Base-by-base conservation (phyloP, 2,888 invertebrate genomes). In the Pegoplata infirma region DNA sequence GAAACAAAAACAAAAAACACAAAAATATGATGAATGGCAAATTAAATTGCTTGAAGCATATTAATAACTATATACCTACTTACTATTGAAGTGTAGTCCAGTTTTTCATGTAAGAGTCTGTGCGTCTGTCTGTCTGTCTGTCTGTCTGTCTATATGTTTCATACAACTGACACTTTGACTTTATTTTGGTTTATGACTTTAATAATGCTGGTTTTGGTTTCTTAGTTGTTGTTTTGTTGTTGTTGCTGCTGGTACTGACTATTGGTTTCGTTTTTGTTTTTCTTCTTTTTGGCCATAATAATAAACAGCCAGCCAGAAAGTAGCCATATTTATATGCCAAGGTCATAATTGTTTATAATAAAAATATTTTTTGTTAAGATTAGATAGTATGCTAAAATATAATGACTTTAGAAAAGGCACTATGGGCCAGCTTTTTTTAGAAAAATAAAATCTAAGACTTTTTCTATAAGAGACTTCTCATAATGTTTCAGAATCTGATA, bases 51-150 rank as follows among this genome's bases (percentile, higher is more conserved):
- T 44, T 46, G 2, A 7, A 77, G 77, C 77, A 49, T 72, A 61
- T 77, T 69, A 76, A 49, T 68, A 75, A 75, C 63, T 75, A 4
- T 2, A n/a, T n/a, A n/a, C n/a, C n/a, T n/a, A n/a, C n/a, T n/a
- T n/a, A n/a, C n/a, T n/a, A n/a, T n/a, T n/a, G n/a, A n/a, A n/a
- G n/a, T n/a, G 12, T 40, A 40, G 36, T 40, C 36, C n/a, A 40
- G 36, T 40, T 40, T 40, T 40, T n/a, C n/a, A n/a, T n/a, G n/a
- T n/a, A n/a, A n/a, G n/a, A n/a, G n/a, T n/a, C n/a, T n/a, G n/a
- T n/a, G n/a, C n/a, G 36, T 40, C 36, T 40, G n/a, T 40, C n/a
- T 40, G 36, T n/a, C 36, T 40, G 36, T 40, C n/a, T n/a, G n/a
- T n/a, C n/a, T n/a, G 36, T 40, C 36, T 40, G n/a, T 40, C n/a